Evolutionary conservation across 1,140 invertebrate genomes (phyloP), one percentile per base, ranked within the genome.

Genomic region (Tribolium madens): DNA sequence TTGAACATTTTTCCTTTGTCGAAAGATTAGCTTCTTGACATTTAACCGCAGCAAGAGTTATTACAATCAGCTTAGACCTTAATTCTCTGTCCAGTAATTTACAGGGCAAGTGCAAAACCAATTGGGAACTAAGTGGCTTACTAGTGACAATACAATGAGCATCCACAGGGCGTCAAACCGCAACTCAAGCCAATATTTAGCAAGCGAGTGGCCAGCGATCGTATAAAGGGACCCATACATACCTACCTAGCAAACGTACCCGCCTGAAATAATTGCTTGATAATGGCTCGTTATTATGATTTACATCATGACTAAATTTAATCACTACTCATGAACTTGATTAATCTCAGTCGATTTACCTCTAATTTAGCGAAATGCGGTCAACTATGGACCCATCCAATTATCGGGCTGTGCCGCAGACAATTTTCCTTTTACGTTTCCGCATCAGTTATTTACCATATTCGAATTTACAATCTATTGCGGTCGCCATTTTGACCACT

Each of bases 181-280:
- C 70, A 52, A 50, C 47, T 52, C 31, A 48, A 72, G 50, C 70
- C 70, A 52, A 72, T 72, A 72, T 72, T 72, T 50, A 18, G 15
- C 47, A 42, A 47, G 47, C 14, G 9, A 18, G 14, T 18, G 17
- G 10, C 70, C 18, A 18, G 15, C 10, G n/a, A 36, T 72, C 42
- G 70, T 52, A n/a, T n/a, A 12, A 26, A n/a, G 31, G 14, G 18
- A 36, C 33, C 18, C 21, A 18, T 57, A 26, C 21, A 26, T 26
- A 26, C 21, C 14, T 14, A 13, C 48, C 14, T 9, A 57, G 4
- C 15, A n/a, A 17, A 21, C n/a, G 52, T 57, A 57, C 52, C 57
- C 26, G 13, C 36, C 57, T 64, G n/a, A 64, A 26, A 64, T 64
- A 64, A 64, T 64, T 64, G 26, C 31, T 36, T 64, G 57, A 64